phyloP scores from a whole-genome alignment of 1,140 invertebrate species.

The Euwallacea fornicatus region DNA sequence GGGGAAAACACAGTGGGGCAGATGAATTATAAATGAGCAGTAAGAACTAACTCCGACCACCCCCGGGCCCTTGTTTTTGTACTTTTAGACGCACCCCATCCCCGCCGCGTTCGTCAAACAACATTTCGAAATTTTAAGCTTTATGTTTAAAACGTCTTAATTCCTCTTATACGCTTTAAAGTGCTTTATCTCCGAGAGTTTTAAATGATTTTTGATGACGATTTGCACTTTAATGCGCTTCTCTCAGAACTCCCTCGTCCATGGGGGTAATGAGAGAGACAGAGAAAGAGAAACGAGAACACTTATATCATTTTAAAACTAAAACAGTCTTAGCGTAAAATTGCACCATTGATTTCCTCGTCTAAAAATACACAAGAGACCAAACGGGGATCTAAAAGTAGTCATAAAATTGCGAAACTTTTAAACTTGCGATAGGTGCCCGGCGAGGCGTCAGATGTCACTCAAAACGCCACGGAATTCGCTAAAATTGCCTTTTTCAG shows the following conservation, averaged over 20 bases:
- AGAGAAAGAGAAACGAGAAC: too few relatives aligned
- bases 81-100: slow-evolving; percentile 28
- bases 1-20: slow-evolving; percentile 13
- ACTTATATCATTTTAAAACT: too few relatives aligned
- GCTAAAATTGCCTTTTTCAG: too few relatives aligned
- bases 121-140: slow-evolving; percentile 29
- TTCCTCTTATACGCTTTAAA: slow-evolving; percentile 23
- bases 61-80: slow-evolving; percentile 20
- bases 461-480: background rate
- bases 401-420: background rate
- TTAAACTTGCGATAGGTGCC: background rate
- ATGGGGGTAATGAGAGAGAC: too few relatives aligned
- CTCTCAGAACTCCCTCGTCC: too few relatives aligned
- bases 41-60: slow-evolving; percentile 18
- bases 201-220: slow-evolving; percentile 27
- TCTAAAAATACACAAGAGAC: too few relatives aligned
- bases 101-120: slow-evolving; percentile 18
- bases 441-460: background rate
- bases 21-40: slow-evolving; percentile 27
- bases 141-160: slow-evolving; percentile 31
- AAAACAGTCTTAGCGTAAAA: too few relatives aligned
- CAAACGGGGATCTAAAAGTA: too few relatives aligned
- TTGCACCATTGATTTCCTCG: too few relatives aligned
- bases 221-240: too few relatives aligned
- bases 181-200: slow-evolving; percentile 5